These are phyloP conservation scores for Brenthis ino DNA, from an alignment of 2,888 invertebrate species.

Conservation along the genomic window DNA sequence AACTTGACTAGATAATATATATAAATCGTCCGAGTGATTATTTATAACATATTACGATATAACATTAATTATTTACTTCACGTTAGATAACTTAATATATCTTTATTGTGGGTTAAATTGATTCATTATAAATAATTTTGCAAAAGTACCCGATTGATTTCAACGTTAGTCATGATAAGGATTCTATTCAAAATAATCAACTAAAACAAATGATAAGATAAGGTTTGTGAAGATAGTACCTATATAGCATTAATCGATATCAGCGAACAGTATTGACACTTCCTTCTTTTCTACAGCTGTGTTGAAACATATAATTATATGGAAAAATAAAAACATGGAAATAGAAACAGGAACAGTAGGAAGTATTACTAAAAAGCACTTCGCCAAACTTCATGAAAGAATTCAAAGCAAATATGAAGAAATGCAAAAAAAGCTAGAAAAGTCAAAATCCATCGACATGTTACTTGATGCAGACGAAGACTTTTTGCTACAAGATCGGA, in stretches of 20 bases:
- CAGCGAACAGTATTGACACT: constrained; percentile 30
- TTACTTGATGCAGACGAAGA: constrained; percentile 54
- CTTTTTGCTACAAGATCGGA: constrained; percentile 48
- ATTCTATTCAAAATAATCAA: constrained; percentile 61
- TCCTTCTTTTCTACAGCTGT: constrained; percentile 32
- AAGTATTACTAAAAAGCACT: constrained; percentile 53
- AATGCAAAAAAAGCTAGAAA: constrained; percentile 68
- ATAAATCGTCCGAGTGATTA: no score
- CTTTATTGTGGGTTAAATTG: background rate
- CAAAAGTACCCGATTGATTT: constrained; percentile 12
- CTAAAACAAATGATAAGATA: constrained; percentile 57
- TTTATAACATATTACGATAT: no score
- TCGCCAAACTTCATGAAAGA: constrained; percentile 62
- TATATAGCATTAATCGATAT: constrained; percentile 39
- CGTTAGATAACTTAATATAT: background rate
- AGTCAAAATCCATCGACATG: constrained; percentile 67
- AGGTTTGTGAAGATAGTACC: constrained; percentile 34
- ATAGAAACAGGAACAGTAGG: constrained; percentile 42
- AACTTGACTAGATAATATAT: no score
- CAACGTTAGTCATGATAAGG: constrained; percentile 47
- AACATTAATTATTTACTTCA: background rate
- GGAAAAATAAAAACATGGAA: constrained; percentile 48
- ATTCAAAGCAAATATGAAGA: constrained; percentile 68
- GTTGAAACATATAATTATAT: constrained; percentile 29
- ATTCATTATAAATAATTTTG: constrained; percentile 1